Evolutionary conservation across 2,797 vertebrate genomes (phyloP).

Genomic region (Kryptolebias ocellatus): DNA sequence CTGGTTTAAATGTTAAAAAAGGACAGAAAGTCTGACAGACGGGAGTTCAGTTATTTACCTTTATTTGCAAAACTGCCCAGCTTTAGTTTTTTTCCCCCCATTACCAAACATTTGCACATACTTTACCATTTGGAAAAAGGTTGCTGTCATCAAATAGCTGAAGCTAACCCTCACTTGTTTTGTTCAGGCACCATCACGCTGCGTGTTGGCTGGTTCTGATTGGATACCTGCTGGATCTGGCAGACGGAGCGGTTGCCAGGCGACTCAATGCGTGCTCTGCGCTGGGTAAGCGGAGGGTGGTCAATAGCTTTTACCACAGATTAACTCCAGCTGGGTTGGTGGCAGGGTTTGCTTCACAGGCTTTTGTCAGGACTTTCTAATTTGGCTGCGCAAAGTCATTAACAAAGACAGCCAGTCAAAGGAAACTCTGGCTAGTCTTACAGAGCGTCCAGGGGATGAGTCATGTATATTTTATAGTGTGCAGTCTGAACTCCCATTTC

Average conservation of each 20-base stretch:
- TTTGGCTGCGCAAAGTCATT: constrained; percentile 29
- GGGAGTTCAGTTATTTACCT: too few species aligned
- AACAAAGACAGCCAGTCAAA: constrained; percentile 38
- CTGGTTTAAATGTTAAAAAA: too few species aligned
- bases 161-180: constrained; percentile 26
- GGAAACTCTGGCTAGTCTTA: constrained; percentile 24
- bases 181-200: constrained; percentile 83
- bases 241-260: constrained; percentile 89
- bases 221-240: constrained; percentile 91
- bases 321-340: constrained; percentile 47
- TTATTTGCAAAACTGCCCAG: too few species aligned
- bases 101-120: constrained; percentile 9
- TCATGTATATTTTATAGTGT: constrained; percentile 23
- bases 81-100: background rate
- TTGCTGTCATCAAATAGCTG: constrained; percentile 26
- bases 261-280: constrained; percentile 87
- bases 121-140: constrained; percentile 7
- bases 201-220: constrained; percentile 93
- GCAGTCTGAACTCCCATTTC: constrained; percentile 9
- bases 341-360: constrained; percentile 44
- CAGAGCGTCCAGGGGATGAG: constrained; percentile 11
- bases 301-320: constrained; percentile 52
- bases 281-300: constrained; percentile 84
- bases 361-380: constrained; percentile 51
- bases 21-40: too few species aligned